Conservation (phyloP, 2,113 vertebrate species). For the Agelaius phoeniceus region DNA sequence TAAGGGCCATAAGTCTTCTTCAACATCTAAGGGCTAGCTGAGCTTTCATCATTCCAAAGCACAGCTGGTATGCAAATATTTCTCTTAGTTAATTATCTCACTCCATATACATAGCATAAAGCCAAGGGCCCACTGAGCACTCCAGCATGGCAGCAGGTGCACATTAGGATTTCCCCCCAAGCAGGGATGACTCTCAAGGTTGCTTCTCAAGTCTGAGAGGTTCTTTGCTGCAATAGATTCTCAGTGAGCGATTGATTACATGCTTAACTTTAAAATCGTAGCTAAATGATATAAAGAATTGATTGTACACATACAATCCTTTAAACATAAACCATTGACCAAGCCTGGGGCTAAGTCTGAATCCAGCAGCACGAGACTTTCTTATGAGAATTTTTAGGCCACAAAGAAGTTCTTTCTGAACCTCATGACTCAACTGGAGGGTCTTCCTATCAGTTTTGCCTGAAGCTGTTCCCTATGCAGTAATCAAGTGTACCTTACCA, state of each 20-base stretch:
- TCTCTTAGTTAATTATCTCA: neutral
- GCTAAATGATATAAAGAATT: neutral
- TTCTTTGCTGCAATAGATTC: neutral
- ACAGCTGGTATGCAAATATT: neutral
- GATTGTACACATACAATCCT: neutral
- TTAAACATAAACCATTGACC: neutral
- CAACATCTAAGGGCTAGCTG: neutral
- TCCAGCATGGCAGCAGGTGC: neutral
- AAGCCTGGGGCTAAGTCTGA: neutral
- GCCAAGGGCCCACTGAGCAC: neutral
- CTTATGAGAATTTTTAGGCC: neutral
- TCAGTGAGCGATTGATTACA: neutral
- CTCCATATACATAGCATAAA: neutral
- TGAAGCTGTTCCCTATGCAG: neutral
- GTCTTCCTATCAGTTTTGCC: neutral
- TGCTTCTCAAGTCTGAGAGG: neutral
- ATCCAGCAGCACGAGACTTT: neutral
- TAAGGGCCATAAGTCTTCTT: neutral
- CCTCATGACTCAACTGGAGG: accelerated
- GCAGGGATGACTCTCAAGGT: neutral
- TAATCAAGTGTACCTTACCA: neutral
- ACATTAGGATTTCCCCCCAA: neutral
- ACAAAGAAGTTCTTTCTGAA: neutral
- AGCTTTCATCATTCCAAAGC: neutral
- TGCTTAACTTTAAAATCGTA: neutral